phyloP scores from a whole-genome alignment of 2,888 invertebrate species.

The Leucophenga maculata region DNA sequence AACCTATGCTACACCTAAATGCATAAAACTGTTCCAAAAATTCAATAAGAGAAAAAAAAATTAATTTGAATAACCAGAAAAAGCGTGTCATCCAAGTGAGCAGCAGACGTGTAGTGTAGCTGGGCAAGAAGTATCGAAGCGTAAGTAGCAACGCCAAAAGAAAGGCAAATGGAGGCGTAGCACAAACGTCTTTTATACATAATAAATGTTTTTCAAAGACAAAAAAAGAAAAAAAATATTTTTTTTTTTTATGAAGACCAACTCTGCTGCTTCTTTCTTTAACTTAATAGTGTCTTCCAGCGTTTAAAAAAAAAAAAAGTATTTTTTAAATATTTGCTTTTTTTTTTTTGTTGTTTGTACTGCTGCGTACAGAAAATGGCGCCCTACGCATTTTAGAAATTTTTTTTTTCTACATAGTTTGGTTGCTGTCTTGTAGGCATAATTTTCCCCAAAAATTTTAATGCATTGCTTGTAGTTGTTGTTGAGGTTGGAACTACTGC shows the following conservation, averaged over 20 bases:
- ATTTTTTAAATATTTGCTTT: slow-evolving; percentile 1
- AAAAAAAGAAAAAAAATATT: neutral
- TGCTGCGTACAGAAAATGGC: slow-evolving; percentile 14
- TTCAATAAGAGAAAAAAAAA: neutral
- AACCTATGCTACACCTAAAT: slow-evolving; percentile 17
- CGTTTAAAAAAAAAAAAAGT: neutral
- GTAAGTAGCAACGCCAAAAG: neutral
- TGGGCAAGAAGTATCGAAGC: neutral
- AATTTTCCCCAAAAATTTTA: slow-evolving; percentile 64
- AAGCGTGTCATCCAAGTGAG: neutral
- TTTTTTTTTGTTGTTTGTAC: slow-evolving; percentile 10
- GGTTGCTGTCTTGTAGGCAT: slow-evolving; percentile 52
- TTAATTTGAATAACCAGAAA: neutral
- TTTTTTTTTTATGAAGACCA: neutral
- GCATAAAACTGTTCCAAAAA: slow-evolving; percentile 3
- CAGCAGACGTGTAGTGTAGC: too few relatives aligned
- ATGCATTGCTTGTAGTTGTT: slow-evolving; percentile 47
- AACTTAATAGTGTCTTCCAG: neutral
- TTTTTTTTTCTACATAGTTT: slow-evolving; percentile 49
- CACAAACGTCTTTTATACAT: neutral
- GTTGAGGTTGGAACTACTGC: slow-evolving; percentile 24
- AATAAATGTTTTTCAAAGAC: neutral
- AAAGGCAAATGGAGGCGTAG: neutral
- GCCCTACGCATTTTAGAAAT: slow-evolving; percentile 43
- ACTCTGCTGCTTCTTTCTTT: neutral